These are phyloP conservation scores for Psophia crepitans DNA, from an alignment of 2,113 vertebrate species.

Conservation along the genomic window DNA sequence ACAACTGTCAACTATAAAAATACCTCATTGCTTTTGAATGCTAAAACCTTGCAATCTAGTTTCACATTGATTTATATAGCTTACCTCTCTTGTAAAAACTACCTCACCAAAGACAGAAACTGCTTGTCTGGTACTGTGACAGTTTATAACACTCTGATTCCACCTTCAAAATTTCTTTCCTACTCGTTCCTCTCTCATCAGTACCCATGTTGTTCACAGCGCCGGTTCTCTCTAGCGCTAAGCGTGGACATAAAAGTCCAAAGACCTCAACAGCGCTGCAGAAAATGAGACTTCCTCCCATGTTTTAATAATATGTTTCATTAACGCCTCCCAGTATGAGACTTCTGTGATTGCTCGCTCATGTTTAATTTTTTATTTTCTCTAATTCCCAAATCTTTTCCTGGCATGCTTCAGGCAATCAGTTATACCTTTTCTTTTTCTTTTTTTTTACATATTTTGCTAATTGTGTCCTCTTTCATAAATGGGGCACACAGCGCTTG, in stretches of 20 bases:
- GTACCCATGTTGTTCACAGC: neutral
- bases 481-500: neutral
- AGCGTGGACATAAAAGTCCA: neutral
- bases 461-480: neutral
- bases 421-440: neutral
- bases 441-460: neutral
- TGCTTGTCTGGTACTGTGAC: neutral
- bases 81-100: conserved; percentile 34
- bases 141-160: neutral
- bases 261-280: neutral
- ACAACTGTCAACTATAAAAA: conserved; percentile 27
- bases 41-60: neutral
- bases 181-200: neutral
- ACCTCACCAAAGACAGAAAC: neutral
- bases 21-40: neutral
- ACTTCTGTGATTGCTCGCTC: neutral
- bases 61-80: conserved; percentile 21
- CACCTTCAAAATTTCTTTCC: neutral
- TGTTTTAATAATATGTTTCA: neutral
- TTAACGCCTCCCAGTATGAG: neutral
- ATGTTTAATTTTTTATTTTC: neutral
- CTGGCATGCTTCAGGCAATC: neutral
- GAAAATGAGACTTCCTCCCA: neutral
- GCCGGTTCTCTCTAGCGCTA: neutral
- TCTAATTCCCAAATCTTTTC: neutral